phyloP scores from a whole-genome alignment of 2,888 invertebrate species.

The Isoperla grammatica region DNA sequence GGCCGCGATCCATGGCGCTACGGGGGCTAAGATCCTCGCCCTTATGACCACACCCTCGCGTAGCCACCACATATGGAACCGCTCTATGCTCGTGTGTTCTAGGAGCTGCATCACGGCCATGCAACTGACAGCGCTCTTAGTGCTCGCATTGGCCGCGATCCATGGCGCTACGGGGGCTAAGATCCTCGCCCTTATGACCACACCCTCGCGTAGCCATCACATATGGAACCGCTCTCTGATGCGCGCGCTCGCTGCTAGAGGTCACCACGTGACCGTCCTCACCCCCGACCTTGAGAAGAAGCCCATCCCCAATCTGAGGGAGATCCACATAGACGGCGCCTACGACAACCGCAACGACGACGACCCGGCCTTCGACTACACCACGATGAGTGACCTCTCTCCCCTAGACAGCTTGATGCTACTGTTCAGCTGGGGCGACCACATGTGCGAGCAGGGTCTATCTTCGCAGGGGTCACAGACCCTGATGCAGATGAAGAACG shows the following conservation, averaged over 20 bases:
- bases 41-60: slow-evolving; percentile 23
- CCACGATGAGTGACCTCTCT: neutral
- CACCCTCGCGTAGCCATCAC: slow-evolving; percentile 27
- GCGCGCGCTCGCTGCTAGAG: slow-evolving; percentile 21
- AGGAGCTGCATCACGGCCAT: too few relatives aligned
- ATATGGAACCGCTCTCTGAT: slow-evolving; percentile 25
- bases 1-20: too few relatives aligned
- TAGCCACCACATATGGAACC: slow-evolving; percentile 28
- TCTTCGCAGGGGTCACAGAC: slow-evolving; percentile 9
- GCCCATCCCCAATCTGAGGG: slow-evolving; percentile 20
- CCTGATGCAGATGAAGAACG: slow-evolving; percentile 7
- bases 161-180: slow-evolving; percentile 1
- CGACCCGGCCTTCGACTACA: neutral
- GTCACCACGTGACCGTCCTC: slow-evolving; percentile 28
- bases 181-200: slow-evolving; percentile 23
- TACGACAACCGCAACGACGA: slow-evolving; percentile 7
- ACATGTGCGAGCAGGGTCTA: slow-evolving; percentile 15
- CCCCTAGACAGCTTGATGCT: neutral
- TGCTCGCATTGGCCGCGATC: too few relatives aligned
- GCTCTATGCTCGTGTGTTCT: neutral
- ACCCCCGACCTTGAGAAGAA: slow-evolving; percentile 24
- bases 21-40: slow-evolving; percentile 24
- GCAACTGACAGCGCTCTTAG: too few relatives aligned
- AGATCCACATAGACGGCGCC: slow-evolving; percentile 23
- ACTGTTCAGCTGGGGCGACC: neutral